Conservation (phyloP, 2,797 vertebrate species). For the Zenarchopterus dispar region DNA sequence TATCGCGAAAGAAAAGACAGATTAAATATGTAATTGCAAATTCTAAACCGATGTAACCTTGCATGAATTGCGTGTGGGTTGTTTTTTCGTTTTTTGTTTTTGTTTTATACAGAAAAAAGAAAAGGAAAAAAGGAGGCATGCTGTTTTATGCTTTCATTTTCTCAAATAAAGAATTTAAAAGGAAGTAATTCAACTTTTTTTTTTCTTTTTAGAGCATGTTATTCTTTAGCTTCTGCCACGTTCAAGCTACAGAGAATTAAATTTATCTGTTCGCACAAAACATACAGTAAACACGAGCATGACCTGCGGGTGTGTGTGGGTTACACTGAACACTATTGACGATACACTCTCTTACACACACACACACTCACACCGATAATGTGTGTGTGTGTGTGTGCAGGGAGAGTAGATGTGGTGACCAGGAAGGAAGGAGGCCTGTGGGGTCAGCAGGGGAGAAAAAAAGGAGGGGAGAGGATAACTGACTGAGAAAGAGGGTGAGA, state of each 20-base stretch:
- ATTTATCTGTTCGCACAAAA: conserved; percentile 33
- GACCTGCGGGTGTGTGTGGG: conserved; percentile 59
- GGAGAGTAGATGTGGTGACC: conserved; percentile 62
- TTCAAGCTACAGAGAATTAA: conserved; percentile 7
- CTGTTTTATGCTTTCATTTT: not conserved
- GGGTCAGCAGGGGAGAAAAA: conserved; percentile 64
- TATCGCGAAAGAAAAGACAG: conserved; percentile 35
- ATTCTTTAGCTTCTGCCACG: conserved; percentile 1
- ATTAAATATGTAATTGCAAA: conserved; percentile 52
- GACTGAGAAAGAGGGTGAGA: conserved; percentile 39
- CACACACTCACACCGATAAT: conserved; percentile 10
- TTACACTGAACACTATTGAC: conserved; percentile 43
- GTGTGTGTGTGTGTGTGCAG: conserved; percentile 9
- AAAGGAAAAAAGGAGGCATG: not conserved
- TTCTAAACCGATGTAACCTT: conserved; percentile 35
- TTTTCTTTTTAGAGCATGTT: conserved; percentile 12
- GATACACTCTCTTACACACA: conserved; percentile 42
- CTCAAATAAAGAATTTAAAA: conserved; percentile 36
- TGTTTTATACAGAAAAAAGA: not conserved
- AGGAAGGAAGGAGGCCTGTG: conserved; percentile 72
- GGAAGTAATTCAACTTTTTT: not conserved
- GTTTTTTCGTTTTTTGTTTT: no score
- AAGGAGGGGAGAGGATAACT: conserved; percentile 50
- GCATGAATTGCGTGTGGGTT: conserved; percentile 7
- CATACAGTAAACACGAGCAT: conserved; percentile 41